Base-by-base conservation (phyloP, 2,113 vertebrate genomes). In the Tupaia tana region DNA sequence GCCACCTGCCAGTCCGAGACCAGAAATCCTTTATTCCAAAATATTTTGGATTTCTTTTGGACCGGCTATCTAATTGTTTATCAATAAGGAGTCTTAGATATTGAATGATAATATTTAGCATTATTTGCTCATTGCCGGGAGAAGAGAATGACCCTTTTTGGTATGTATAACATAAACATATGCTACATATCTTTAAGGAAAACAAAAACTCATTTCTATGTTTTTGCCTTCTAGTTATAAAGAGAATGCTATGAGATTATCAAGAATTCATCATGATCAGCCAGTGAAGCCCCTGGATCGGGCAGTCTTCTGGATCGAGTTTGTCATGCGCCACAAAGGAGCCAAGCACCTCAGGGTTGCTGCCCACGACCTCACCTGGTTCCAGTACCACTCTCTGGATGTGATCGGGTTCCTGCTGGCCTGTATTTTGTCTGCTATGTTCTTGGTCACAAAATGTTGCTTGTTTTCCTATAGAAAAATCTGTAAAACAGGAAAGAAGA, bases 241-340 rank as follows among this genome's bases (percentile, higher is more conserved):
- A 93, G 98, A 99, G 90, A 99, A 98, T 25, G 97, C 88, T 31
- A 88, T 99, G 94, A 81, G 87, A 27, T 93, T 99, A 96, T 99
- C 99, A 63, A 94, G 73, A 9, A 99, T 99, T 96, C 99, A 99
- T 52, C 99, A 99, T 0, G 99, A 99, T 93, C 99, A 99, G 86
- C 99, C 99, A 0, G 19, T 99, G 1, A 99, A 95, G 78, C 98
- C 99, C 22, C 97, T 98, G 89, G 99, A 99, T 25, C 98, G 99
- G 98, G 98, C 99, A 0, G 98, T 99, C 78, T 99, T 99, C 98
- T 99, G 99, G 99, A 98, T 99, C 0, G 99, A 99, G 97, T 99
- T 98, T 97, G 99, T 99, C 22, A 99, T 99, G 98, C 99, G 98
- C 43, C 98, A 99, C 97, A 99, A 99, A 94, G 99, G 99, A n/a